Conservation (phyloP, 1,140 invertebrate genomes). For the Macrotrachela quadricornifera region DNA sequence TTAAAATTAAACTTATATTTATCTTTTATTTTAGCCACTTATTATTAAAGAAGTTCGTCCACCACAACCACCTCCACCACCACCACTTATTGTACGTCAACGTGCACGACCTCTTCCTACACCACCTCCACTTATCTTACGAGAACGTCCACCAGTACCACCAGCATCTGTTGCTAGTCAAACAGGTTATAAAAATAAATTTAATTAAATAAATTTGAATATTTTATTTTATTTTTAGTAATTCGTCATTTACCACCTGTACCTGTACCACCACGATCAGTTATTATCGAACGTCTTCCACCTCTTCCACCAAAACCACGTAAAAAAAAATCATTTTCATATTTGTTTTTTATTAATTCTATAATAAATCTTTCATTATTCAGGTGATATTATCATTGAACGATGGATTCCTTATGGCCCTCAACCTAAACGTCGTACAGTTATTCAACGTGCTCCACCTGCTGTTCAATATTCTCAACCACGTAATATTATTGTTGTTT, state of each 20-base stretch:
- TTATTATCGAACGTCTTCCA: not conserved
- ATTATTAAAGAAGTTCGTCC: not conserved
- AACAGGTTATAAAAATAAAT: too few relatives aligned
- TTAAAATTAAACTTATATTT: too few relatives aligned
- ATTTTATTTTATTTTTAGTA: not conserved
- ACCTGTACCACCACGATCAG: not conserved
- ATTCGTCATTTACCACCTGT: not conserved
- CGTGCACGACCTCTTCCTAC: not conserved
- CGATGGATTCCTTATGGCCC: not conserved
- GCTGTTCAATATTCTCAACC: not conserved
- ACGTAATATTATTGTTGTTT: not conserved
- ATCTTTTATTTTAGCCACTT: not conserved
- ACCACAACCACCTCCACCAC: not conserved
- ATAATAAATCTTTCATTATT: too few relatives aligned
- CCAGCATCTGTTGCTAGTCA: not conserved
- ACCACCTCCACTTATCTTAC: not conserved
- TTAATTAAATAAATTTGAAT: too few relatives aligned
- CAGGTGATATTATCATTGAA: not conserved
- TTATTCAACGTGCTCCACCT: not conserved
- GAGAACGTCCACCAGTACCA: not conserved
- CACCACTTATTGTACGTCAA: not conserved
- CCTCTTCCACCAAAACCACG: not conserved
- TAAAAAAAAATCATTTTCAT: too few relatives aligned
- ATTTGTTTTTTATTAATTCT: too few relatives aligned
- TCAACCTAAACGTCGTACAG: not conserved